Base-by-base conservation (phyloP, 92 coral and sea anemone species). In the Umimayanthus kanabou region DNA sequence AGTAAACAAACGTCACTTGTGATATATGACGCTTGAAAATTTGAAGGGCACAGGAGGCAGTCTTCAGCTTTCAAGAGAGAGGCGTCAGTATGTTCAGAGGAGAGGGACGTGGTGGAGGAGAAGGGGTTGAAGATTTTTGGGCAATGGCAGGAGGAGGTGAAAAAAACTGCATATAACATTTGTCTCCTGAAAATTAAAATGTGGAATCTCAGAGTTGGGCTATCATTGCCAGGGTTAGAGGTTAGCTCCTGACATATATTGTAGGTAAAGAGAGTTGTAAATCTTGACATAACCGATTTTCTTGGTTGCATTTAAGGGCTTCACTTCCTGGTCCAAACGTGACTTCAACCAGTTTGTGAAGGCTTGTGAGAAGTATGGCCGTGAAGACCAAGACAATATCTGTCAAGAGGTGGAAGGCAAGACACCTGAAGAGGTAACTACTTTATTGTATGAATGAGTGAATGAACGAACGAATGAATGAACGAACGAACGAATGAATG, bases 371-470 rank as follows among this genome's bases (percentile, higher is more conserved):
- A 96, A 96, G 88, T 96, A 91, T 73, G 99, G 99, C 20, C 98
- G 99, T 42, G 98, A 96, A 71, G 99, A 96, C 80, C 85, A 93
- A 87, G 99, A 96, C 73, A 96, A 91, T 89, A 94, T 96, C 85
- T 92, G 98, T 33, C 99, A 96, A 88, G 99, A 96, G 37, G 98
- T 96, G 39, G 99, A 96, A 69, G 99, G 99, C 47, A 96, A 96
- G 82, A 93, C 97, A 22, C 97, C 99, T 11, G 98, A 96, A 55
- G 99, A 96, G 91, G 99, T 94, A 84, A 25, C 37, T 16, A 22
- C 61, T 28, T 5, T 45, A 45, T 9, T 45, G 6, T 45, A 45
- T 45, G 49, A 45, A 45, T 45, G 9, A 45, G 6, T 45, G 3
- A 45, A 9, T 45, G 49, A 45, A 45, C 9, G 9, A 45, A 45